These are phyloP conservation scores for Pseudoips prasinana DNA, from an alignment of 2,888 invertebrate genomes.

Conservation along the genomic window DNA sequence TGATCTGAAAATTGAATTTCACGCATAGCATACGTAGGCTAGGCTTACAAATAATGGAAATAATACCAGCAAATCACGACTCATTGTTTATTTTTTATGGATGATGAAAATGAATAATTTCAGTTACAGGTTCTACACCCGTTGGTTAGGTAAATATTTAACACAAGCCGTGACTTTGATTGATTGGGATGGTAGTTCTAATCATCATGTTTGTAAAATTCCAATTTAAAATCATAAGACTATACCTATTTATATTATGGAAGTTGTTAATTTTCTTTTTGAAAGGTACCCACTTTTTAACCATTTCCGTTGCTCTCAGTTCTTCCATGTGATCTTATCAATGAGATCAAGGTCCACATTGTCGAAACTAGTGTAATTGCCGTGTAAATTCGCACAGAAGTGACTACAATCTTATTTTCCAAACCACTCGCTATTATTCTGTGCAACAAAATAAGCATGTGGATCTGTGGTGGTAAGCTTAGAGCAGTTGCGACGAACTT, in stretches of 20 bases:
- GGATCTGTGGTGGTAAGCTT: conserved; percentile 55
- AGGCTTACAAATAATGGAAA: conserved; percentile 19
- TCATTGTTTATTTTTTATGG: conserved; percentile 6
- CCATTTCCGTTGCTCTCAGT: too few species aligned
- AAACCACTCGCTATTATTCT: conserved; percentile 31
- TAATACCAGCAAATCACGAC: conserved; percentile 16
- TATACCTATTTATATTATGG: too few species aligned
- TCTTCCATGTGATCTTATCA: conserved; percentile 12
- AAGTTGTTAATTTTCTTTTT: too few species aligned
- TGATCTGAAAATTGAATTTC: conserved; percentile 28
- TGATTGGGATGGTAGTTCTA: too few species aligned
- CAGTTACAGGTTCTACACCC: too few species aligned
- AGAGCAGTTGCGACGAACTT: conserved; percentile 45
- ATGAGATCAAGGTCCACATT: conserved; percentile 43
- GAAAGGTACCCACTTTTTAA: too few species aligned
- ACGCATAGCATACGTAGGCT: too few species aligned
- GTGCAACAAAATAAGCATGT: conserved; percentile 50
- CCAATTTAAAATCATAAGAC: too few species aligned
- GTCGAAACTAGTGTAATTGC: conserved; percentile 44
- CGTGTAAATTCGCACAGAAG: conserved; percentile 42
- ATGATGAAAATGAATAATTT: background rate
- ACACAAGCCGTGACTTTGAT: too few species aligned
- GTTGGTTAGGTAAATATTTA: too few species aligned
- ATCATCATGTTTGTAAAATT: too few species aligned
- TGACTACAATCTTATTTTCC: conserved; percentile 39